Conservation (phyloP, 2,888 invertebrate genomes). For the Pyrochroa serraticornis region DNA sequence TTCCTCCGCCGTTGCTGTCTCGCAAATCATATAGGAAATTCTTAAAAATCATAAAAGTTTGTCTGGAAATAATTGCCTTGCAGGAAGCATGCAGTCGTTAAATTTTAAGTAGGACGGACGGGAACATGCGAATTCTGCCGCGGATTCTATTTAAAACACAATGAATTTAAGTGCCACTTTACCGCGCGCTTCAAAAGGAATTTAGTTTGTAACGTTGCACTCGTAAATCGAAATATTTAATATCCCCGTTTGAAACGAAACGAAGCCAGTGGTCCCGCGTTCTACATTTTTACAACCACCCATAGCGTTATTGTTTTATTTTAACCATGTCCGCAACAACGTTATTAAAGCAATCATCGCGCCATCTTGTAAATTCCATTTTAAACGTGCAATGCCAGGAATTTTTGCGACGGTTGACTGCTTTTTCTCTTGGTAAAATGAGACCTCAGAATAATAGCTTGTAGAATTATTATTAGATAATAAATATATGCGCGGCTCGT, state of each 20-base stretch:
- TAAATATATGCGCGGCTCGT: slow-evolving; percentile 26
- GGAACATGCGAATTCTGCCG: too few species aligned
- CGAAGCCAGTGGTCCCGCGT: too few species aligned
- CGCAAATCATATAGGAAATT: slow-evolving; percentile 39
- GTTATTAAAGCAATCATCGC: too few species aligned
- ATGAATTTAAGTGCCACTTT: slow-evolving; percentile 10
- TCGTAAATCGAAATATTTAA: too few species aligned
- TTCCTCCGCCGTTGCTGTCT: slow-evolving; percentile 26
- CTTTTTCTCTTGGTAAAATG: neutral
- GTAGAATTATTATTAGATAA: slow-evolving; percentile 24
- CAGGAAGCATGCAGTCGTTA: slow-evolving; percentile 20
- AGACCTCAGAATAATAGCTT: slow-evolving; percentile 20
- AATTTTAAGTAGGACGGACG: slow-evolving; percentile 15
- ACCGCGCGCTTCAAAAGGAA: too few species aligned
- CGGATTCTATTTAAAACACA: slow-evolving; percentile 17
- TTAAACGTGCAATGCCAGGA: neutral
- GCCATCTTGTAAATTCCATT: neutral
- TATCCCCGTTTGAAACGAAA: too few species aligned
- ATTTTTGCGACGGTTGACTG: neutral
- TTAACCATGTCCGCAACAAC: too few species aligned
- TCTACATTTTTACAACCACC: too few species aligned
- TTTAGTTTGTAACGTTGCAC: neutral
- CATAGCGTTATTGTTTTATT: too few species aligned
- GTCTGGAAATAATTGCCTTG: slow-evolving; percentile 20
- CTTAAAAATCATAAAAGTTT: slow-evolving; percentile 38